Conservation (phyloP, 2,113 vertebrate species). For the Ancistrus triradiatus region DNA sequence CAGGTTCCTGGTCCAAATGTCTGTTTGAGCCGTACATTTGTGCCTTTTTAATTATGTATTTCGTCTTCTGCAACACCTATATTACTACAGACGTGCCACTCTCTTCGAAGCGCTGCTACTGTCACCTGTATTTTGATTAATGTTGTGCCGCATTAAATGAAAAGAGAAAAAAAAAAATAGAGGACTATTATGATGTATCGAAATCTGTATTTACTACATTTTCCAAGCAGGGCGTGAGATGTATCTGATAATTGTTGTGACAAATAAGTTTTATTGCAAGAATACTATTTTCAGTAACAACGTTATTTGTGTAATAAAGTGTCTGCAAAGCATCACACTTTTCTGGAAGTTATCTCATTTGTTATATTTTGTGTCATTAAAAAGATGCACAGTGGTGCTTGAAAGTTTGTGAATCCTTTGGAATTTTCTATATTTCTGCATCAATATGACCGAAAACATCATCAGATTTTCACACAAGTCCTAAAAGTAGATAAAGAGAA, state of each 20-base stretch:
- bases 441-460: too few relatives aligned
- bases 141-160: constrained; percentile 75
- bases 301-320: constrained; percentile 99
- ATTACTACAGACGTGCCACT: constrained; percentile 75
- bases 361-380: too few relatives aligned
- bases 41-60: constrained; percentile 84
- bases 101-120: constrained; percentile 79
- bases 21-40: constrained; percentile 74
- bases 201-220: constrained; percentile 69
- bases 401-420: too few relatives aligned
- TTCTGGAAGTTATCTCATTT: background rate
- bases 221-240: constrained; percentile 72
- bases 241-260: constrained; percentile 89
- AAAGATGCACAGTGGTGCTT: too few relatives aligned
- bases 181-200: constrained; percentile 72
- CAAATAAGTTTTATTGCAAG: constrained; percentile 90
- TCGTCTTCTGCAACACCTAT: constrained; percentile 76
- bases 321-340: constrained; percentile 85
- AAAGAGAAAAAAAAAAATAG: constrained; percentile 54
- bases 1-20: constrained; percentile 49
- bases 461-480: too few relatives aligned
- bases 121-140: constrained; percentile 82
- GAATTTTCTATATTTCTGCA: too few relatives aligned
- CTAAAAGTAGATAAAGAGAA: too few relatives aligned
- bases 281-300: constrained; percentile 99